Evolutionary conservation across 2,113 vertebrate genomes (phyloP), one percentile per base, ranked within the genome.

Genomic region (Garra rufa): DNA sequence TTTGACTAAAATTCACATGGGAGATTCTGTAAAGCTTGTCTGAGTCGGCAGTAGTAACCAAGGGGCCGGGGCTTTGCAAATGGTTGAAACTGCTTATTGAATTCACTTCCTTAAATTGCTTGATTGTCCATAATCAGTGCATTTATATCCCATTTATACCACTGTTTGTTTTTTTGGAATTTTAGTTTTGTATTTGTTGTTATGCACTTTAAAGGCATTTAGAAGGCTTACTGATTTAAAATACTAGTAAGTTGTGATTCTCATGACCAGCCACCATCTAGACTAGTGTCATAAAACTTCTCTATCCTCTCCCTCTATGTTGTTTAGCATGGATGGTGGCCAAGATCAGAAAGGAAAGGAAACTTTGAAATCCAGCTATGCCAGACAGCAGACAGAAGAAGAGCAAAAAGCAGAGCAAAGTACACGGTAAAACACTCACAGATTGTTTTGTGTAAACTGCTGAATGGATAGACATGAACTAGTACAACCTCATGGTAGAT

Each of bases 311-410:
- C 14, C 17, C 46, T 65, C 46, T 26, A 9, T 75, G 30, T 57
- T 46, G 7, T 19, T 63, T 57, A 88, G 88, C 73, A 50, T 24
- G 21, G 87, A 67, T 14, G 67, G 43, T 57, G 30, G 17, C 26
- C 85, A 63, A 30, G 82, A 87, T 11, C 26, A 77, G n/a, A 87
- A 80, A 69, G 55, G 67, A 74, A 87, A 81, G 13, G 88, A 87
- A n/a, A 48, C 67, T 13, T 43, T 69, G 11, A 82, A 73, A 76
- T 85, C 50, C 14, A 77, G 50, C 69, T 81, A 44, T 38, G 74
- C 59, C 21, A 79, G 73, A 79, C 59, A 9, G 67, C 21, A 79
- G 73, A 79, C 59, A 9, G 87, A 88, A 30, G 87, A 91, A 7
- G 83, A 85, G 52, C 41, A 19, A 41, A 69, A 21, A 17, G 4